Evolutionary conservation across 64 coral and sea anemone genomes (phyloP).

Genomic region (Montipora efflorescens): DNA sequence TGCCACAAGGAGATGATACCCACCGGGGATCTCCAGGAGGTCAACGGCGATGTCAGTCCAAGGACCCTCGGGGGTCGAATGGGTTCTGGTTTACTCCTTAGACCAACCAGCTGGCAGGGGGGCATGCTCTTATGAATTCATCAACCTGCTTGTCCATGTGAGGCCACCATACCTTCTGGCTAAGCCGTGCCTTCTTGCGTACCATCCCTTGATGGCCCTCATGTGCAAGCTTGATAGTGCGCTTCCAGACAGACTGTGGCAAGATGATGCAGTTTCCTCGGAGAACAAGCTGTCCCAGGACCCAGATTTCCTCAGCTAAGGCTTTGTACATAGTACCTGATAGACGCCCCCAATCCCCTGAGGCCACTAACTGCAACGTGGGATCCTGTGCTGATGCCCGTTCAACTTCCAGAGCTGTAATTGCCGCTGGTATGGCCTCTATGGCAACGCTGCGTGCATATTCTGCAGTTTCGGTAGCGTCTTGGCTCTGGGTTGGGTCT

Average conservation of each 20-base stretch:
- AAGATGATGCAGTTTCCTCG: background rate
- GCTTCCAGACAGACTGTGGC: too few species aligned
- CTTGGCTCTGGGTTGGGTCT: background rate
- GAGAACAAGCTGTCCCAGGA: background rate
- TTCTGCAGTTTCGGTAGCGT: background rate
- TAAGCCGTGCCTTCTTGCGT: constrained; percentile 1
- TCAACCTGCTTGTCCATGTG: constrained; percentile 37
- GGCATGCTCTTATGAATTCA: constrained; percentile 2
- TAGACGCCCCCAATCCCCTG: constrained; percentile 20
- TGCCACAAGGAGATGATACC: background rate
- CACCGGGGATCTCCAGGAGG: constrained; percentile 8
- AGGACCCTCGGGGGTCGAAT: background rate
- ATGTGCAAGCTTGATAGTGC: too few species aligned
- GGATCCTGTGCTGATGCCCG: background rate
- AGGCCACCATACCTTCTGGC: background rate
- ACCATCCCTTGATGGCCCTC: background rate
- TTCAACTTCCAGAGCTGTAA: background rate
- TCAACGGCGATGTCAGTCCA: constrained; percentile 28
- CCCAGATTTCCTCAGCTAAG: too few species aligned
- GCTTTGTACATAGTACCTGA: background rate
- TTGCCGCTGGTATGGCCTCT: background rate
- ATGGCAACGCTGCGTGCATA: constrained; percentile 37
- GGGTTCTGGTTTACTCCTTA: constrained; percentile 20
- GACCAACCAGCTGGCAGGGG: constrained; percentile 43
- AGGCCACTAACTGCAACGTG: constrained; percentile 22